Base-by-base conservation (phyloP, 2,888 invertebrate genomes). In the Eupithecia subfuscata region DNA sequence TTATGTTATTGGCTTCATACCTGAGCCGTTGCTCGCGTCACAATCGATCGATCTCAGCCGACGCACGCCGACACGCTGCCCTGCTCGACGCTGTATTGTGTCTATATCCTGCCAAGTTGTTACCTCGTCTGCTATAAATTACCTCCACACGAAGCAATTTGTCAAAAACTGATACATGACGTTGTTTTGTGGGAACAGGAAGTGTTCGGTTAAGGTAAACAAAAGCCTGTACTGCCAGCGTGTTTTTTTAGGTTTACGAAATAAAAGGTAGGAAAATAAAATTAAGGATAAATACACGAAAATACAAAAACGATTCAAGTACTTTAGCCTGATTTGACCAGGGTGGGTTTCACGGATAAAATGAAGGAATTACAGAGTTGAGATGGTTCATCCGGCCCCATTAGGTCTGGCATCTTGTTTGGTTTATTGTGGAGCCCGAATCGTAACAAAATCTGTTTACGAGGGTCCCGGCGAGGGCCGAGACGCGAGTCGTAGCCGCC, bases 91-190 rank as follows among this genome's bases (percentile, higher is more conserved):
- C 60, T 25, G 60, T 25, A 14, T 25, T 60, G 25, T 25, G 25
- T 25, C 3, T 22, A 22, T 25, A 25, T 4, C 25, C 65, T n/a
- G 65, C n/a, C 37, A 67, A 40, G 65, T 64, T 40, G 65, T 67
- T 67, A 37, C n/a, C 37, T 37, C 40, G 22, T 18, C 16, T 40
- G 48, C 48, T 40, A 56, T 67, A 30, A 43, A 30, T 64, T 52
- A 43, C 40, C 30, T 43, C 70, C 16, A 40, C 48, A 30, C 48
- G 65, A 40, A 43, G 34, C 67, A 45, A 70, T 74, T 37, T 71
- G 71, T 75, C 71, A 68, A 67, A 37, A 67, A 45, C 71, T 75
- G 60, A 75, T 63, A 60, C 75, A 65, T 71, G 68, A 71, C 60
- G 45, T 48, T 43, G 71, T 70, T 64, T 70, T 70, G 52, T 22